Evolutionary conservation across 2,888 invertebrate species (phyloP), one percentile per base, ranked within the genome.

Genomic region (Temnothorax ravouxi): DNA sequence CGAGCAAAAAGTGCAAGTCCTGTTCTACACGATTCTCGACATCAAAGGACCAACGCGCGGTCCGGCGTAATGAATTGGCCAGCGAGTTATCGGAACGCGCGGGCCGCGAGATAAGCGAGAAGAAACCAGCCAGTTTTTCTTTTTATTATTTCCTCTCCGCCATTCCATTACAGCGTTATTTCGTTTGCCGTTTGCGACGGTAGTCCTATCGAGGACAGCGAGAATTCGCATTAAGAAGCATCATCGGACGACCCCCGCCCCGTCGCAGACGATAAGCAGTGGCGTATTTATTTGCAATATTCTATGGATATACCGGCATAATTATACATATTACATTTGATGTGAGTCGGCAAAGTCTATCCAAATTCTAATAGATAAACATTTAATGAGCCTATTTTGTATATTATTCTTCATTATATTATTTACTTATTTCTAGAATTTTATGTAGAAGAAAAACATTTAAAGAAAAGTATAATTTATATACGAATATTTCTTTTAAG

Each of bases 131-230:
- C 2, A 15, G 13, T 76, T 76, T 76, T 79, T 38, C 56, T 71
- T 79, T 71, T 79, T 79, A 79, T 79, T 47, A 71, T 71, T 79
- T 62, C 74, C 59, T 71, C 56, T 44, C 85, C 75, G 56, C 71
- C 86, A 74, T 81, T 86, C 86, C 81, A 88, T 89, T 88, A 88
- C 83, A 47, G 80, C 64, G 85, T 86, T 84, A 76, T 85, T 85
- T 74, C 81, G 59, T 56, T 72, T 34, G 72, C 64, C 81, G 59
- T 56, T 72, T 34, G 72, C 64, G 67, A 64, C 80, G 80, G 89
- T 88, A 85, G 88, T 83, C 59, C 21, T 69, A 56, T 56, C 47
- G 76, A 80, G 77, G 80, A 81, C 82, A 74, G 79, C 56, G 84
- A 84, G 89, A 84, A 88, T 80, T 84, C 81, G 74, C 80, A 86